Evolutionary conservation across 2,888 invertebrate species (phyloP).

Genomic region (Chymomyza procnemis): DNA sequence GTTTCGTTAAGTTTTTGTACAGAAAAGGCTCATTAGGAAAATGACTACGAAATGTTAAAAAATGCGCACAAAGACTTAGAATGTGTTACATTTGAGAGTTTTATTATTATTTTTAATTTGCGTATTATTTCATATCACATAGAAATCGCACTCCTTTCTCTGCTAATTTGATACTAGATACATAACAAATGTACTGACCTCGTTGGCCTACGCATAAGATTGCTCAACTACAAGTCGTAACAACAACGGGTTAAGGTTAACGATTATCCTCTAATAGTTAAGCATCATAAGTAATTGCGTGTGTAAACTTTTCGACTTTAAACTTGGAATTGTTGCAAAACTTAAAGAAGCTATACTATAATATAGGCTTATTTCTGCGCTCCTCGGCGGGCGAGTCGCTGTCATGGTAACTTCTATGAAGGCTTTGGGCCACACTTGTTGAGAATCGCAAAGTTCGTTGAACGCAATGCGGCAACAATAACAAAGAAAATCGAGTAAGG

Average conservation of each 20-base stretch:
- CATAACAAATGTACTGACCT: background rate
- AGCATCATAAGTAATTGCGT: slow-evolving; percentile 15
- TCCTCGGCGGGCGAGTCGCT: background rate
- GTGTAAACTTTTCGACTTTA: slow-evolving; percentile 30
- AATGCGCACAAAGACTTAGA: too few relatives aligned
- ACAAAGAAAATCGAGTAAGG: slow-evolving; percentile 18
- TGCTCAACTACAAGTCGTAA: background rate
- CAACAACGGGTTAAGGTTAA: slow-evolving; percentile 31
- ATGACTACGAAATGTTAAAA: too few relatives aligned
- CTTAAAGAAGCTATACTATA: slow-evolving; percentile 5
- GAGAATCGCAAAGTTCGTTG: slow-evolving; percentile 44
- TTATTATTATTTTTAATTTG: too few relatives aligned
- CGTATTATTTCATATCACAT: background rate
- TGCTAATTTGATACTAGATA: background rate
- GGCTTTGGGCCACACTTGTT: slow-evolving; percentile 36
- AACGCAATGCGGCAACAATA: slow-evolving; percentile 35
- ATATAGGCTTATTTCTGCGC: background rate
- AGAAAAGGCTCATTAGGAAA: too few relatives aligned
- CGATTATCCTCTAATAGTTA: slow-evolving; percentile 30
- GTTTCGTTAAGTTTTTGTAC: too few relatives aligned
- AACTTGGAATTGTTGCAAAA: slow-evolving; percentile 37
- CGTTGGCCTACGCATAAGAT: background rate
- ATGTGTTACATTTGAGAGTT: too few relatives aligned
- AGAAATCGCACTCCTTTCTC: background rate
- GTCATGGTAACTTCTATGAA: background rate